phyloP scores from a whole-genome alignment of 2,797 vertebrate genomes.

The Rhinella marina region DNA sequence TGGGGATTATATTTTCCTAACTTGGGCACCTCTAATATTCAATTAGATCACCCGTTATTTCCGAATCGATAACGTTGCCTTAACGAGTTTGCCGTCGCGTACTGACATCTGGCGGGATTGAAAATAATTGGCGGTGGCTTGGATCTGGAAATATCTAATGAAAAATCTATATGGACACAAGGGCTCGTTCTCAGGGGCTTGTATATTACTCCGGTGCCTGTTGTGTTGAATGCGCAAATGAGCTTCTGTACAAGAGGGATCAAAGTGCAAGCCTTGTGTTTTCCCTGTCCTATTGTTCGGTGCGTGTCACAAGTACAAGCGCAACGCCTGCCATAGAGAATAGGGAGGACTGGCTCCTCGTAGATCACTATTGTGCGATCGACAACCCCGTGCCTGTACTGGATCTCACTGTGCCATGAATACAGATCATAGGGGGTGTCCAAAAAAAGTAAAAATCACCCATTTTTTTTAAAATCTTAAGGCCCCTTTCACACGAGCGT shows the following conservation, averaged over 20 bases:
- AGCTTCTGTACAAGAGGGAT: background rate
- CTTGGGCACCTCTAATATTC: slow-evolving; percentile 22
- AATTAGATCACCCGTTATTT: slow-evolving; percentile 29
- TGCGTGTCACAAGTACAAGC: background rate
- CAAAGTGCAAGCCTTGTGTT: slow-evolving; percentile 6
- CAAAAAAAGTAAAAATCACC: too few species aligned
- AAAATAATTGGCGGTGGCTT: slow-evolving; percentile 13
- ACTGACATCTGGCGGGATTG: slow-evolving; percentile 53
- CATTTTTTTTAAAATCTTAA: too few species aligned
- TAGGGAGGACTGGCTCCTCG: background rate
- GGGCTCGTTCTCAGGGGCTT: background rate
- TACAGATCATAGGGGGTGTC: background rate
- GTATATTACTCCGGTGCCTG: background rate
- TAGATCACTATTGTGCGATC: background rate
- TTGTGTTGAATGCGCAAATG: slow-evolving; percentile 8
- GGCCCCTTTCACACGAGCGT: too few species aligned
- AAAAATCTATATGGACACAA: slow-evolving; percentile 28
- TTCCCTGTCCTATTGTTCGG: background rate
- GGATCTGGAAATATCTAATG: slow-evolving; percentile 20
- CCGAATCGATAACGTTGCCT: slow-evolving; percentile 46
- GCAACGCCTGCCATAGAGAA: background rate
- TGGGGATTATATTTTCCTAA: slow-evolving; percentile 27
- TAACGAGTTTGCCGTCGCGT: slow-evolving; percentile 12
- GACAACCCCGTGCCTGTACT: background rate
- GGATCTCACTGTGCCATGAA: background rate